phyloP scores from a whole-genome alignment of 2,888 invertebrate genomes.

The Julus scanicus region DNA sequence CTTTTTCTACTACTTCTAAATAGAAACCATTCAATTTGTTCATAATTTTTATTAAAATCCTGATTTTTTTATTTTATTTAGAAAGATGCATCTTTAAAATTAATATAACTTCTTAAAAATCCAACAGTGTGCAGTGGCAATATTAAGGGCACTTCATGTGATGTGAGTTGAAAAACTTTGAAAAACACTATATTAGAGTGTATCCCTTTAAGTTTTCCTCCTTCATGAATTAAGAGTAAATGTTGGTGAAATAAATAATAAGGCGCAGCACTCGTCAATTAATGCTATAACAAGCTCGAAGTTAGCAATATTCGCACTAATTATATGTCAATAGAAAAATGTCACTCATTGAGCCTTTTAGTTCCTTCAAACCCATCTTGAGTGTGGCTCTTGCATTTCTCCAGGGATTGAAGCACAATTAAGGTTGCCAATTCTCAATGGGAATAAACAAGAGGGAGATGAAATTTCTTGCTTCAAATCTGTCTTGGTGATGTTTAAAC shows the following conservation, averaged over 20 bases:
- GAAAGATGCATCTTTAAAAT: no score
- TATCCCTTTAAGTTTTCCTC: neutral
- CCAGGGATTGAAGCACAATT: slow-evolving; percentile 38
- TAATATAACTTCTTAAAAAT: no score
- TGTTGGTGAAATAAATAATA: slow-evolving; percentile 45
- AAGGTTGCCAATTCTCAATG: slow-evolving; percentile 38
- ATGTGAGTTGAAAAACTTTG: no score
- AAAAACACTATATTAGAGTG: neutral
- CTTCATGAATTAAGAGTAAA: neutral
- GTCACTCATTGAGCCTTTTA: slow-evolving; percentile 26
- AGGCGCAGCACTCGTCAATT: slow-evolving; percentile 23
- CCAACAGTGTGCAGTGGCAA: no score
- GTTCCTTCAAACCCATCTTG: neutral
- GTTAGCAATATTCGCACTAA: slow-evolving; percentile 42
- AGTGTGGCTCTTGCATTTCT: slow-evolving; percentile 41
- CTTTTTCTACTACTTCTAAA: no score
- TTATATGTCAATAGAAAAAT: slow-evolving; percentile 43
- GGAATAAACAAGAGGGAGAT: slow-evolving; percentile 36
- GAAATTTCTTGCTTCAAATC: slow-evolving; percentile 41
- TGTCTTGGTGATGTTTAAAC: slow-evolving; percentile 47
- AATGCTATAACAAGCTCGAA: slow-evolving; percentile 24
- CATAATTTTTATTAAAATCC: no score
- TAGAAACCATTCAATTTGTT: no score
- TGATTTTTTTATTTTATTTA: no score
- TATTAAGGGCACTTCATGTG: no score